phyloP scores from a whole-genome alignment of 2,113 vertebrate genomes.

The Psittacula cyanocephala region DNA sequence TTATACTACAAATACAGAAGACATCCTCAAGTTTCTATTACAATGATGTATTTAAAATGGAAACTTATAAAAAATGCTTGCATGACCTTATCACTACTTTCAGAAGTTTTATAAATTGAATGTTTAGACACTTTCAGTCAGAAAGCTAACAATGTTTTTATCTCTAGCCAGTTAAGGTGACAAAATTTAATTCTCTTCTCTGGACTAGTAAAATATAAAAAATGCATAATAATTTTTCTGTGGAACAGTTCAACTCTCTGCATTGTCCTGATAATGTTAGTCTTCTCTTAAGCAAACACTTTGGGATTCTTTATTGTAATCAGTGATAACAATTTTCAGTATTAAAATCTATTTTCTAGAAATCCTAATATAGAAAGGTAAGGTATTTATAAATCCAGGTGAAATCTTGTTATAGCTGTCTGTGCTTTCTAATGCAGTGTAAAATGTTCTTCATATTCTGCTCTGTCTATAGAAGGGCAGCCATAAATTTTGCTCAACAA shows the following conservation, averaged over 20 bases:
- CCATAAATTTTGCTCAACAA: background rate
- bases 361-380: background rate
- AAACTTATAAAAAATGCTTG: background rate
- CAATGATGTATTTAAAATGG: background rate
- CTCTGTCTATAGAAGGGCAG: background rate
- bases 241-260: background rate
- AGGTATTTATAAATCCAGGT: background rate
- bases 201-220: background rate
- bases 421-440: background rate
- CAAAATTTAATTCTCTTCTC: background rate
- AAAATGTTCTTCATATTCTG: background rate
- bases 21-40: background rate
- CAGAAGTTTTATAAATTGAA: background rate
- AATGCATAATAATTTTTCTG: background rate
- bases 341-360: background rate
- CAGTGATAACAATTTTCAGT: background rate
- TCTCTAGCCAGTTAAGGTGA: background rate
- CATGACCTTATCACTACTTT: background rate
- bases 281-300: background rate
- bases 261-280: background rate
- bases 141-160: background rate
- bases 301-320: background rate
- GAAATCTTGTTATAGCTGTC: background rate
- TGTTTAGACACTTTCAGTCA: background rate
- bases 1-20: background rate